Evolutionary conservation across 2,797 vertebrate genomes (phyloP), one percentile per base, ranked within the genome.

Genomic region (Galaxias olidus): DNA sequence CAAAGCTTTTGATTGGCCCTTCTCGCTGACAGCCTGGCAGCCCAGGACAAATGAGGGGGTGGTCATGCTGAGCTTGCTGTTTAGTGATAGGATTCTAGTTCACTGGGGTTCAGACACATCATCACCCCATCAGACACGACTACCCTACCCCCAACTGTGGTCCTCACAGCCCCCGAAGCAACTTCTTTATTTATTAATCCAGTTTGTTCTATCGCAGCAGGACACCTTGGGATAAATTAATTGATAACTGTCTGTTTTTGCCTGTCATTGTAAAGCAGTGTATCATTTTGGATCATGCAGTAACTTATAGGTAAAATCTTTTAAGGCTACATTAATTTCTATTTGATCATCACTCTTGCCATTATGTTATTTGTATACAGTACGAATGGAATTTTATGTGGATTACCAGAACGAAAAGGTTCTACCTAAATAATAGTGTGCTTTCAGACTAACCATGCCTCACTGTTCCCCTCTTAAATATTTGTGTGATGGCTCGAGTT

Each of bases 161-260:
- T 61, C 13, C 63, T 68, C 47, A 52, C 63, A 60, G 52, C 60
- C 69, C 76, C 72, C 59, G 50, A 58, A 69, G 72, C 72, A 42
- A 14, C 70, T 51, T 55, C 71, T 70, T 83, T 74, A 78, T 83
- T 78, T 76, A 77, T 83, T 83, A 72, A 83, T 71, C 58, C 62
- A 66, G 69, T 74, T 76, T 61, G 48, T 71, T 74, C 71, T 78
- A 66, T 78, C 73, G 64, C 64, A 69, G 44, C 30, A 44, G 54
- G 69, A 68, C 72, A 74, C 53, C 59, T 65, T 71, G 69, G 62
- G 59, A 63, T 50, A 54, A 64, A 71, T 74, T 56, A 68, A 74
- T 74, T 68, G 57, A 12, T 41, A 18, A 65, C 20, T 7, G 47
- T 66, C 59, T 52, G 49, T n/a, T 65, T 64, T 65, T 18, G 51